phyloP scores from a whole-genome alignment of 2,888 invertebrate species.

The Drosophila phalerata region DNA sequence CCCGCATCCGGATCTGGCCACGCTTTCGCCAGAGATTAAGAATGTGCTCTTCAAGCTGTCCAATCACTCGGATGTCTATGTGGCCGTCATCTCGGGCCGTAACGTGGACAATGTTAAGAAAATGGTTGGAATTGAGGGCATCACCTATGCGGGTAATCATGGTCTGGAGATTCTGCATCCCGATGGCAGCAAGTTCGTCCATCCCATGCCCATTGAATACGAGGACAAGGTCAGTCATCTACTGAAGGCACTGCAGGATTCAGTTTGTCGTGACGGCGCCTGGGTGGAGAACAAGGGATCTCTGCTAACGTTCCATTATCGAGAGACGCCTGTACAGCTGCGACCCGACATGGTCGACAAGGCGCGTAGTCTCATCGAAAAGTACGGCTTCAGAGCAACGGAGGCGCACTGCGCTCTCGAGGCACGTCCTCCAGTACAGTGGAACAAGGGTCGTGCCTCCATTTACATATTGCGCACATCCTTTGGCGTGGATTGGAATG shows the following conservation, averaged over 20 bases:
- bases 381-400: slow-evolving; percentile 92
- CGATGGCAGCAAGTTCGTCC: slow-evolving; percentile 95
- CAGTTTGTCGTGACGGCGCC: slow-evolving; percentile 94
- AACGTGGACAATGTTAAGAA: slow-evolving; percentile 95
- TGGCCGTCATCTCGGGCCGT: slow-evolving; percentile 94
- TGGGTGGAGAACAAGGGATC: slow-evolving; percentile 97
- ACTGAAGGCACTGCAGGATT: slow-evolving; percentile 92
- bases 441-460: slow-evolving; percentile 96
- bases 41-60: slow-evolving; percentile 93
- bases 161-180: slow-evolving; percentile 95
- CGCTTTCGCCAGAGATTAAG: slow-evolving; percentile 93
- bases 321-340: slow-evolving; percentile 91
- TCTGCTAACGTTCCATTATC: slow-evolving; percentile 93
- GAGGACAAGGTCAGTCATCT: slow-evolving; percentile 92
- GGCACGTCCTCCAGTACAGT: slow-evolving; percentile 95
- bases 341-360: slow-evolving; percentile 90
- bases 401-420: slow-evolving; percentile 95
- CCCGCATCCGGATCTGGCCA: slow-evolving; percentile 95
- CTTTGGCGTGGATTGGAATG: slow-evolving; percentile 96
- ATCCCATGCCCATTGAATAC: slow-evolving; percentile 95
- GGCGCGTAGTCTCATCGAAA: slow-evolving; percentile 90
- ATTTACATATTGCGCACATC: slow-evolving; percentile 96
- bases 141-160: slow-evolving; percentile 96
- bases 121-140: slow-evolving; percentile 96
- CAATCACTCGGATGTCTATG: slow-evolving; percentile 94